Base-by-base conservation (phyloP, 2,113 vertebrate genomes). In the Megaptera novaeangliae region DNA sequence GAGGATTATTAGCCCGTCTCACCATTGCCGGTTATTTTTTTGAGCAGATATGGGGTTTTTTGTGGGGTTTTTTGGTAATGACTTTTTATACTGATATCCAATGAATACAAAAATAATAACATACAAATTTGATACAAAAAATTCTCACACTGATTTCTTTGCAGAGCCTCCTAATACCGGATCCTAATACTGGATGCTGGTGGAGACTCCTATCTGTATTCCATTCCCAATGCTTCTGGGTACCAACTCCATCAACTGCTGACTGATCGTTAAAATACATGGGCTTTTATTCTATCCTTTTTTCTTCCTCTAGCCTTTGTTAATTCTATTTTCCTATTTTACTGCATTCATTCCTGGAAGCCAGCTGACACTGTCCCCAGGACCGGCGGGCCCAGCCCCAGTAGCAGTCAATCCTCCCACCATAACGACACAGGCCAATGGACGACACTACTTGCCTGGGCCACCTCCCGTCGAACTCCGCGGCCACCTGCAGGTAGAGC, bases 351-450 rank as follows among this genome's bases (percentile, higher is more conserved):
- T 52, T 52, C 52, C 52, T 18, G 52, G 52, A 18, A 52, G 52
- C 52, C 52, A 52, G 99, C 97, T 99, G 99, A 98, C 99, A 99
- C 14, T 99, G 99, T 96, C 99, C 99, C 99, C 99, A 99, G 93
- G 99, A 98, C 90, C 98, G 98, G 0, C 99, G 99, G 2, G 99
- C 99, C 99, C 99, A 99, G 95, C 99, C 99, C 99, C 99, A 99
- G 99, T 99, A 99, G 99, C 99, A 99, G 98, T 99, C 99, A 80
- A 99, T 98, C 92, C 99, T 99, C 95, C 98, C 98, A 10, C 99
- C 99, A 39, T 99, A 99, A 0, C 99, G 99, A 96, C 99, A 99
- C 64, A 99, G 98, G 94, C 99, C 99, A 44, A 98, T 95, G 20
- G 99, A 99, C 0, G 99, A 99, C 68, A 99, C 98, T 92, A 99